phyloP scores from a whole-genome alignment of 2,888 invertebrate genomes.

The Odontocolon sp. region DNA sequence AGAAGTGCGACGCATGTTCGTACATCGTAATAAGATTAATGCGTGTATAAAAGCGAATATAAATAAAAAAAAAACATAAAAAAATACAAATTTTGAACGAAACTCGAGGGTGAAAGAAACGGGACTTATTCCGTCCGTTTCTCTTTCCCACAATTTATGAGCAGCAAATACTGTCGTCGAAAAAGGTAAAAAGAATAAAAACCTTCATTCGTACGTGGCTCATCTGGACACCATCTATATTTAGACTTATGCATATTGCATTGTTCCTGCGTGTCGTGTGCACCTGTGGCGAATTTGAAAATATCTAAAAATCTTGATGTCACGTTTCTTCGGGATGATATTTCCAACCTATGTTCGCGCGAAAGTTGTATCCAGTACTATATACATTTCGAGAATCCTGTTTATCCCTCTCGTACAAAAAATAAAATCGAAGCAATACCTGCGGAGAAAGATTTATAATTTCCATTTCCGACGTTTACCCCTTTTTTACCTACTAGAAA shows the following conservation, averaged over 20 bases:
- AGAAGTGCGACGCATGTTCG: constrained; percentile 39
- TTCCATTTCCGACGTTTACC: neutral
- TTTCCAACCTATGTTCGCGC: too few species aligned
- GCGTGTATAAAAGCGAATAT: constrained; percentile 6
- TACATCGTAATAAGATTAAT: constrained; percentile 45
- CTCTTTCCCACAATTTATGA: constrained; percentile 31
- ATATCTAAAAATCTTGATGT: constrained; percentile 18
- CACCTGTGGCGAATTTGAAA: constrained; percentile 38
- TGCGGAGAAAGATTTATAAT: constrained; percentile 17
- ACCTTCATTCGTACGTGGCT: constrained; percentile 23
- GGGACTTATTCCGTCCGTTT: neutral
- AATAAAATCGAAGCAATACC: neutral
- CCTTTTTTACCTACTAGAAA: neutral
- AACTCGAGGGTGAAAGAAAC: constrained; percentile 1
- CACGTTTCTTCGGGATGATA: neutral
- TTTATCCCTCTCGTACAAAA: neutral
- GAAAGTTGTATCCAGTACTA: too few species aligned
- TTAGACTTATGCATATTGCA: constrained; percentile 49
- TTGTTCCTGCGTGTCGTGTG: neutral
- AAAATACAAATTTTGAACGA: neutral
- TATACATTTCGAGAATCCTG: too few species aligned
- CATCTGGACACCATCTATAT: constrained; percentile 23
- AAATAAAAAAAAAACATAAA: neutral
- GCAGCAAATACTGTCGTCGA: constrained; percentile 28
- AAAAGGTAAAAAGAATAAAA: constrained; percentile 3